Conservation (phyloP, 1,140 invertebrate species). For the Orius insidiosus region DNA sequence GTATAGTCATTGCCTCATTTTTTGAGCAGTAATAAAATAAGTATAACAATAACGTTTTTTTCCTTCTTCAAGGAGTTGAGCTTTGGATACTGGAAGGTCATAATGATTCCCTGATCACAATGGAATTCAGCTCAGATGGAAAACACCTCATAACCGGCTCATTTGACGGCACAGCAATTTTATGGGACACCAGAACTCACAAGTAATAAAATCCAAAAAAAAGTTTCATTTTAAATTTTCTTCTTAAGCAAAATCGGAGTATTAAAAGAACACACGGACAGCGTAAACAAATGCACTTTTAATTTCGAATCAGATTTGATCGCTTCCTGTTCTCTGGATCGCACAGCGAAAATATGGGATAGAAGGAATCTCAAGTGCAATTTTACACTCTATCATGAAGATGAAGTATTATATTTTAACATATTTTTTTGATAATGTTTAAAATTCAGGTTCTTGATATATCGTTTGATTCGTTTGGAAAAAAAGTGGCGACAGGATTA, state of each 20-base stretch:
- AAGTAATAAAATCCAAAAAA: constrained; percentile 29
- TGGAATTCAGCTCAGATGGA: constrained; percentile 50
- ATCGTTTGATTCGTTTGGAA: constrained; percentile 50
- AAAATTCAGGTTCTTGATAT: constrained; percentile 43
- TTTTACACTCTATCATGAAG: constrained; percentile 42
- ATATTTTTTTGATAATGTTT: background rate
- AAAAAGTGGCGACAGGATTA: constrained; percentile 49
- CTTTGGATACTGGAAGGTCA: constrained; percentile 43
- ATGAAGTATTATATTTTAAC: constrained; percentile 38
- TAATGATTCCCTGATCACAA: constrained; percentile 50
- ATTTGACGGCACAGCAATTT: constrained; percentile 53
- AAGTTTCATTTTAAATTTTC: background rate
- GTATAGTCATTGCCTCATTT: too few species aligned
- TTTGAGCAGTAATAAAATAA: too few species aligned
- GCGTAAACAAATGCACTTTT: constrained; percentile 56
- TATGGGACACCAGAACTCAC: constrained; percentile 55
- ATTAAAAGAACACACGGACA: constrained; percentile 47
- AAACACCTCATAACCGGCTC: constrained; percentile 55
- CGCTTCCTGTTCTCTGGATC: constrained; percentile 53
- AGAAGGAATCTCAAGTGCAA: constrained; percentile 36
- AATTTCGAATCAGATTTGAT: constrained; percentile 53
- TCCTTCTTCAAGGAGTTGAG: constrained; percentile 33
- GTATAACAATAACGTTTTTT: background rate
- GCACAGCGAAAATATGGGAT: constrained; percentile 61
- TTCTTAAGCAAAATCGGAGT: constrained; percentile 38